phyloP scores from a whole-genome alignment of 2,888 invertebrate species.

The Cheilosia grossa region DNA sequence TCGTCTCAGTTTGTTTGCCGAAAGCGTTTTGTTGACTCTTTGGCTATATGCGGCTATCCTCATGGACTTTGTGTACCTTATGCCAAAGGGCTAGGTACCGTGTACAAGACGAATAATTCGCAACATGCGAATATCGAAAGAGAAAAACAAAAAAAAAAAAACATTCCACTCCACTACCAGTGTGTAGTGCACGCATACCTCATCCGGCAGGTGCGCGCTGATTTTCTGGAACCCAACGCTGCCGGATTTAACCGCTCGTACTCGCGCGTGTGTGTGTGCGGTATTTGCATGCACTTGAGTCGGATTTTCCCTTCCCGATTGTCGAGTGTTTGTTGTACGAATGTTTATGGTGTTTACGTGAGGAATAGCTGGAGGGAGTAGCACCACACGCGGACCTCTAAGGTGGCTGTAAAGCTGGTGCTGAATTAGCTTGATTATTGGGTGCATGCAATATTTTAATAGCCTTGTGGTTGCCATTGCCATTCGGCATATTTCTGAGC shows the following conservation, averaged over 20 bases:
- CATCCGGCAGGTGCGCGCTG: conserved; percentile 71
- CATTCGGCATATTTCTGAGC: conserved; percentile 42
- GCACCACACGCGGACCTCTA: conserved; percentile 13
- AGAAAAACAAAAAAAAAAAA: neutral
- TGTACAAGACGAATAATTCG: conserved; percentile 52
- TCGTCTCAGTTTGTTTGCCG: conserved; percentile 32
- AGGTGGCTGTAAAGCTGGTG: conserved; percentile 49
- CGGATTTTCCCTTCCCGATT: conserved; percentile 40
- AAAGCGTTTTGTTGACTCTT: conserved; percentile 46
- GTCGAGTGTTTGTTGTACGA: conserved; percentile 51
- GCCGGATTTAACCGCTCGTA: conserved; percentile 43
- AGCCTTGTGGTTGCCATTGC: conserved; percentile 54
- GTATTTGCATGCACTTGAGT: conserved; percentile 61
- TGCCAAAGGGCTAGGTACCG: conserved; percentile 36
- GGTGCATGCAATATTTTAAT: conserved; percentile 69
- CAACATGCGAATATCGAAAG: conserved; percentile 29
- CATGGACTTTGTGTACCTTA: conserved; percentile 44
- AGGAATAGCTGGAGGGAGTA: conserved; percentile 24
- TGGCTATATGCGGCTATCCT: neutral
- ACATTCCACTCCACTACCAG: conserved; percentile 2
- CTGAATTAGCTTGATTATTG: conserved; percentile 74
- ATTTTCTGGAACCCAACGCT: conserved; percentile 28
- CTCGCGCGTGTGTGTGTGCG: neutral
- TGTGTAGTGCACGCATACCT: conserved; percentile 65
- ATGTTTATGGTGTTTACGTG: conserved; percentile 62